Evolutionary conservation across 2,113 vertebrate species (phyloP).

Genomic region (Tylochromis polylepis): DNA sequence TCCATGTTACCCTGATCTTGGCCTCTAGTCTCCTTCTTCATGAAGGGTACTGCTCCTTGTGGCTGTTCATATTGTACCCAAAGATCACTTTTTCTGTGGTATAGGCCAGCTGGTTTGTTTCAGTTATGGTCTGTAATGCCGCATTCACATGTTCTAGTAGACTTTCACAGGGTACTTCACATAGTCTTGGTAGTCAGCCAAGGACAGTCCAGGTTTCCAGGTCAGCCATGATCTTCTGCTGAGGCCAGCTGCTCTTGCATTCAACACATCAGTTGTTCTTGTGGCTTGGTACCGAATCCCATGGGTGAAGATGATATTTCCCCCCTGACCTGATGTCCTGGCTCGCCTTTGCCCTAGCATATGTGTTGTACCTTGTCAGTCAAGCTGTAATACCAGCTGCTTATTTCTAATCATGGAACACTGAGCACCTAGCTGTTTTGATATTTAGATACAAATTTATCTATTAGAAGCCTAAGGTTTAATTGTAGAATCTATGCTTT

Average conservation of each 20-base stretch:
- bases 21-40: neutral
- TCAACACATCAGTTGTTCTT: neutral
- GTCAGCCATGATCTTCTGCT: neutral
- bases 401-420: neutral
- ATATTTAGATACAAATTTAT: too few species aligned
- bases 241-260: neutral
- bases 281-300: neutral
- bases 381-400: neutral
- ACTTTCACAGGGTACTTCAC: neutral
- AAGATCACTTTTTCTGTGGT: neutral
- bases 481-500: too few species aligned
- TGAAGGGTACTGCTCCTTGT: neutral
- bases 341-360: neutral
- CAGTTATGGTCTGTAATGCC: neutral
- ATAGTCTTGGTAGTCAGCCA: neutral
- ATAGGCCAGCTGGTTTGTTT: neutral
- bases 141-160: neutral
- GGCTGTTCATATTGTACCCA: neutral
- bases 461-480: too few species aligned
- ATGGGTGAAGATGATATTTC: neutral
- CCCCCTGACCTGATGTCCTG: neutral
- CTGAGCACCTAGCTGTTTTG: neutral
- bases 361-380: neutral
- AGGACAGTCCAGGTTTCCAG: neutral
- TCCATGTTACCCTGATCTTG: neutral